Percentiles rank a stretch among this genome's conserved stretches.
These are phyloP conservation scores for Pipistrellus kuhlii DNA, from an alignment of 2,797 vertebrate species.

Conservation along the genomic window DNA sequence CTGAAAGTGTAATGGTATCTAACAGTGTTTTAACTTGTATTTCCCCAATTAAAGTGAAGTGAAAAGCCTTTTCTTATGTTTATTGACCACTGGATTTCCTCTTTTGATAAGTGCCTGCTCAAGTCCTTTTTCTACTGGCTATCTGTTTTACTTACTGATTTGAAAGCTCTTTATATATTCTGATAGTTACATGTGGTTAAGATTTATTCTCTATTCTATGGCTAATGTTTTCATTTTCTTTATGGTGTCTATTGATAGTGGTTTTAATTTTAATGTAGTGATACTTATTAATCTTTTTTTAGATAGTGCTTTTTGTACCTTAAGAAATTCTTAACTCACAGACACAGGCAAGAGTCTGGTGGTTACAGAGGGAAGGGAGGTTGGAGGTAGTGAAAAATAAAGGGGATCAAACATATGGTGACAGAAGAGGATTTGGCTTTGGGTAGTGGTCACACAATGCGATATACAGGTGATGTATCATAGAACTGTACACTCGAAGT, in stretches of 20 bases:
- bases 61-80: neutral
- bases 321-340: neutral
- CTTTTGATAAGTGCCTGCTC: neutral
- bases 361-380: neutral
- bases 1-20: neutral
- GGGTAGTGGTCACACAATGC: neutral
- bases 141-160: neutral
- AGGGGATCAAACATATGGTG: neutral
- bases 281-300: neutral
- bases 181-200: neutral
- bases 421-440: neutral
- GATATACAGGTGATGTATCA: neutral
- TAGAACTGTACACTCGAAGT: neutral
- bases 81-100: constrained; percentile 15
- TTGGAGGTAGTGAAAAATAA: neutral
- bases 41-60: neutral
- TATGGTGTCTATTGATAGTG: neutral
- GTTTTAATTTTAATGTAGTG: constrained; percentile 5
- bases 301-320: neutral
- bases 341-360: neutral
- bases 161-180: neutral
- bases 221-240: neutral
- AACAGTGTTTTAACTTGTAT: neutral
- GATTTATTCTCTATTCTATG: neutral
- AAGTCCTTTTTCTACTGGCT: neutral